Conservation (phyloP, 2,797 vertebrate species). For the Synaphobranchus kaupii region DNA sequence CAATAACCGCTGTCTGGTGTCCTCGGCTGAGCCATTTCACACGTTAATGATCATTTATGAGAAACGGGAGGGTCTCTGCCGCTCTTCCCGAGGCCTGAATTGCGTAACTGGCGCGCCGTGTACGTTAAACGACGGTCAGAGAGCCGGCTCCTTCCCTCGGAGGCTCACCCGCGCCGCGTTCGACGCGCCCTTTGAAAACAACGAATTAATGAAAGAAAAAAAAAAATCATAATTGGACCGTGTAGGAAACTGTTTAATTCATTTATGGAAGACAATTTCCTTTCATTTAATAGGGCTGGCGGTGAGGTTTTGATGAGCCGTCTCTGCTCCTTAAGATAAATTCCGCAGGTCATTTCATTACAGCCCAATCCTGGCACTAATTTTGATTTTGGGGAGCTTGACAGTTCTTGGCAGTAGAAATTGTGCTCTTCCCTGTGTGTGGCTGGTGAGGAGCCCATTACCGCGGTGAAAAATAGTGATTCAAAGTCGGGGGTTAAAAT, state of each 20-base stretch:
- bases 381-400: conserved; percentile 69
- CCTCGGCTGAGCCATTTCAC: conserved; percentile 68
- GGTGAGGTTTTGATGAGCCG: conserved; percentile 62
- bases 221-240: conserved; percentile 59
- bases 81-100: conserved; percentile 34
- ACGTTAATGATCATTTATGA: conserved; percentile 59
- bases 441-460: conserved; percentile 62
- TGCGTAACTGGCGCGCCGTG: not conserved
- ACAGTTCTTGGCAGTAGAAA: conserved; percentile 69
- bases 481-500: conserved; percentile 61
- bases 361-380: conserved; percentile 62
- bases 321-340: conserved; percentile 65
- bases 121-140: conserved; percentile 39
- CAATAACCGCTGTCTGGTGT: conserved; percentile 72
- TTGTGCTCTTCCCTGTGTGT: conserved; percentile 47
- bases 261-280: conserved; percentile 69
- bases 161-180: not conserved
- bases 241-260: conserved; percentile 64
- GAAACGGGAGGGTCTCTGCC: conserved; percentile 4
- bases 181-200: conserved; percentile 58
- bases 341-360: conserved; percentile 74
- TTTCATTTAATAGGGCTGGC: conserved; percentile 64
- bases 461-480: conserved; percentile 61
- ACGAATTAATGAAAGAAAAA: conserved; percentile 62
- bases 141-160: conserved; percentile 5